phyloP scores from a whole-genome alignment of 2,797 vertebrate genomes.

The Myiotriccus ornatus region DNA sequence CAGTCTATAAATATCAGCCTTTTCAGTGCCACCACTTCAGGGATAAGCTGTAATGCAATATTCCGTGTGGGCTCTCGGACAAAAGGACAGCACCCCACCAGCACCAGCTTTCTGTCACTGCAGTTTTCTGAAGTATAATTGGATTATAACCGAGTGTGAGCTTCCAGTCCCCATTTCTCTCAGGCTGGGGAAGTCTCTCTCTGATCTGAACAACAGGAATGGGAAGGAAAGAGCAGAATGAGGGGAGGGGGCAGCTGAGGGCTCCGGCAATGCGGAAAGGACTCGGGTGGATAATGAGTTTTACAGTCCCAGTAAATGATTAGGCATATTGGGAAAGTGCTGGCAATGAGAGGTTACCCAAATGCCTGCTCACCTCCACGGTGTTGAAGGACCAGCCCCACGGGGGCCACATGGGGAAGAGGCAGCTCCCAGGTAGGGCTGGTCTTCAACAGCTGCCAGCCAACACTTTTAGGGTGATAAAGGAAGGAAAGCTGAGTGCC shows the following conservation, averaged over 20 bases:
- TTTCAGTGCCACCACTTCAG: not conserved
- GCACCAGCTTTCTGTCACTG: constrained; percentile 1
- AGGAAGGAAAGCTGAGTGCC: not conserved
- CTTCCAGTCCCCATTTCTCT: not conserved
- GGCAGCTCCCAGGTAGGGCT: not conserved
- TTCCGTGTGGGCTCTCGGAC: not conserved
- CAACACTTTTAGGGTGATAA: accelerated
- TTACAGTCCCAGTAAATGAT: not conserved
- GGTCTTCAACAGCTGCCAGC: not conserved
- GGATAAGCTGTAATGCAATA: not conserved
- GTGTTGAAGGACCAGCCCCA: not conserved
- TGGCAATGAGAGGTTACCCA: not conserved
- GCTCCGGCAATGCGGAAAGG: not conserved
- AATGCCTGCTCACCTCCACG: not conserved
- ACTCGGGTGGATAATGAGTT: not conserved
- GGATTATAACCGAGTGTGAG: constrained; percentile 7
- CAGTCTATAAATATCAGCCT: constrained; percentile 17
- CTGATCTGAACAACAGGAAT: not conserved
- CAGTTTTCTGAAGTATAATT: constrained; percentile 24
- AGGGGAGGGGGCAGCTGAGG: not conserved
- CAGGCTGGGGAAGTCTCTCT: not conserved
- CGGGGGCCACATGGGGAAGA: not conserved
- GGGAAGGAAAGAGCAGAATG: not conserved
- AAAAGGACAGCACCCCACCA: constrained; percentile 36
- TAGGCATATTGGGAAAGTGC: not conserved